These are phyloP conservation scores for Balanococcus diminutus DNA, from an alignment of 2,888 invertebrate species.

Conservation along the genomic window DNA sequence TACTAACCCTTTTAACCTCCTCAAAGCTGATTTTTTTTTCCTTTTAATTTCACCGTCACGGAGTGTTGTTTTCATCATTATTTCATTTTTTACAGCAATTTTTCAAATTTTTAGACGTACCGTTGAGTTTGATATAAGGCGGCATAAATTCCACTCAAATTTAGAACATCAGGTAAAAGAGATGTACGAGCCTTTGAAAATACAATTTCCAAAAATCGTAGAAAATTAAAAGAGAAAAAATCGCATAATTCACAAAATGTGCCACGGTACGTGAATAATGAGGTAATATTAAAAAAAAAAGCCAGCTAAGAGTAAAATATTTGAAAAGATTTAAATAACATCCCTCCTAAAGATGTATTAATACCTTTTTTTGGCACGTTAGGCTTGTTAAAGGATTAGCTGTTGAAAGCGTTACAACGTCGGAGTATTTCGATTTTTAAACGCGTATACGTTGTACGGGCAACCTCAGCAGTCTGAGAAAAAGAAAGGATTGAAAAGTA, in stretches of 20 bases:
- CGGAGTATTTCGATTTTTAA: not conserved
- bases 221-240: constrained; percentile 11
- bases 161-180: not conserved
- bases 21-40: too few relatives aligned
- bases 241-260: constrained; percentile 10
- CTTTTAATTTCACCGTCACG: not conserved
- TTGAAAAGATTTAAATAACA: constrained; percentile 22
- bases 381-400: constrained; percentile 15
- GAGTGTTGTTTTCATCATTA: not conserved
- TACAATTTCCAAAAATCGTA: constrained; percentile 7
- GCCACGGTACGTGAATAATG: constrained; percentile 9
- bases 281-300: constrained; percentile 13
- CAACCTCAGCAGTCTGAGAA: not conserved
- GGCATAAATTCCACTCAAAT: not conserved
- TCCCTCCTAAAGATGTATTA: constrained; percentile 25
- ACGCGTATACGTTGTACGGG: too few relatives aligned
- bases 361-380: constrained; percentile 11
- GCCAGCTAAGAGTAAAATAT: constrained; percentile 15
- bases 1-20: not conserved
- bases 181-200: not conserved
- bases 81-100: not conserved
- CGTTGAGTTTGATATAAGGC: not conserved
- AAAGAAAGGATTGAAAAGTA: not conserved
- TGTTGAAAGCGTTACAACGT: not conserved
- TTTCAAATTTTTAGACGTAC: not conserved